These are phyloP conservation scores for Ormyrus pomaceus DNA, from an alignment of 2,888 invertebrate genomes.

Conservation along the genomic window DNA sequence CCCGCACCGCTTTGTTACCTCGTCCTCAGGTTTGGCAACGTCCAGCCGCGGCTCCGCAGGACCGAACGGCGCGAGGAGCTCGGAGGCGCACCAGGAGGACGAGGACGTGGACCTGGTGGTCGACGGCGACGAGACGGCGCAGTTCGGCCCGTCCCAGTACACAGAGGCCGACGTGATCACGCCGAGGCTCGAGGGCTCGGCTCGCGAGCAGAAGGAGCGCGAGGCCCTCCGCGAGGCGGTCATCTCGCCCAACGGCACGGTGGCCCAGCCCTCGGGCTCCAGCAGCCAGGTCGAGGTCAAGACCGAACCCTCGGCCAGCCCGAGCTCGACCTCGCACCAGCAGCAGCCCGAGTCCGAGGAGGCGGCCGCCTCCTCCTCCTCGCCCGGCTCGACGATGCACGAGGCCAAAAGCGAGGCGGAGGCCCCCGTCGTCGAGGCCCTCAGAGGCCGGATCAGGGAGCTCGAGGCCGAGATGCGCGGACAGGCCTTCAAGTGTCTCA, in stretches of 20 bases:
- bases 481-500: constrained; percentile 88
- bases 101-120: constrained; percentile 87
- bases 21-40: constrained; percentile 74
- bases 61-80: constrained; percentile 58
- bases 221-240: constrained; percentile 79
- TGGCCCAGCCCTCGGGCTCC: constrained; percentile 59
- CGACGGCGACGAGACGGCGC: constrained; percentile 90
- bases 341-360: constrained; percentile 58
- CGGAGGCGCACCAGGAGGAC: constrained; percentile 78
- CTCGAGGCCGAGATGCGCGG: constrained; percentile 81
- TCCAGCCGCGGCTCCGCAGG: constrained; percentile 65
- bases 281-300: constrained; percentile 68
- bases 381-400: constrained; percentile 35
- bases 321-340: constrained; percentile 61
- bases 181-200: constrained; percentile 75
- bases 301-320: constrained; percentile 71
- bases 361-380: constrained; percentile 23
- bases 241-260: constrained; percentile 72
- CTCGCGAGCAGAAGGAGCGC: constrained; percentile 77
- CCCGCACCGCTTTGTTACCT: no score
- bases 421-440: constrained; percentile 81
- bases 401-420: constrained; percentile 53
- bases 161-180: constrained; percentile 84
- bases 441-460: constrained; percentile 86
- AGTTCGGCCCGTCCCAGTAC: constrained; percentile 92